Conservation (phyloP, 2,113 vertebrate genomes). For the Camelus bactrianus region DNA sequence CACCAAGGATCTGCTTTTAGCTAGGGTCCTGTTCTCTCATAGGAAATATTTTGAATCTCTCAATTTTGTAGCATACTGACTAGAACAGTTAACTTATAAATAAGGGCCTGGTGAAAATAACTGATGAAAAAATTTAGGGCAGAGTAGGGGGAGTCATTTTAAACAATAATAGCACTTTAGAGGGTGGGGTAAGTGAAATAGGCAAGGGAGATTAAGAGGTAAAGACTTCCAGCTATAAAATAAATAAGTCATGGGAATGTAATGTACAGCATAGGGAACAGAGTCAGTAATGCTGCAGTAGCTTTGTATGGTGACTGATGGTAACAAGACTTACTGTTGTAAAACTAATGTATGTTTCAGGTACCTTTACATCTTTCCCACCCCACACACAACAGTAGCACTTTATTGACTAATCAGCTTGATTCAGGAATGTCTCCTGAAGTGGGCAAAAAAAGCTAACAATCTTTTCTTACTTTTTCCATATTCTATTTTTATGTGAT, state of each 20-base stretch:
- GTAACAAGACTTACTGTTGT: neutral
- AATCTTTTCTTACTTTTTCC: slow-evolving; percentile 4
- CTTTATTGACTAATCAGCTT: neutral
- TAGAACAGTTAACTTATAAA: slow-evolving; percentile 11
- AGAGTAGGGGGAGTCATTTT: neutral
- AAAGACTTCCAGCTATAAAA: neutral
- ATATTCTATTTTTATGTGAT: neutral
- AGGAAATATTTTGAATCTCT: slow-evolving; percentile 33
- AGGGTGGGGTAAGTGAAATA: neutral
- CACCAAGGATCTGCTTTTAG: slow-evolving; percentile 11
- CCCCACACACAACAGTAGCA: neutral
- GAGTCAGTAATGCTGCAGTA: neutral
- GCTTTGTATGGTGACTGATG: neutral
- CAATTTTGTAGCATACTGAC: neutral
- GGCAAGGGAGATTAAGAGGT: neutral
- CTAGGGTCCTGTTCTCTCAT: neutral
- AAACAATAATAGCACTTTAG: neutral
- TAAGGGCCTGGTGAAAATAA: slow-evolving; percentile 51
- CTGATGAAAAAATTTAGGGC: neutral
- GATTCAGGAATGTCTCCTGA: slow-evolving; percentile 28
- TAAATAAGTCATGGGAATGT: neutral
- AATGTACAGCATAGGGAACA: neutral
- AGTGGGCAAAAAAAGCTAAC: neutral
- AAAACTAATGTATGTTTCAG: too few species aligned
- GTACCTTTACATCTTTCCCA: neutral